Percentiles rank a stretch among this genome's conserved stretches.
Conservation (phyloP, 23 tunicate species). For the Halocynthia aurantium region DNA sequence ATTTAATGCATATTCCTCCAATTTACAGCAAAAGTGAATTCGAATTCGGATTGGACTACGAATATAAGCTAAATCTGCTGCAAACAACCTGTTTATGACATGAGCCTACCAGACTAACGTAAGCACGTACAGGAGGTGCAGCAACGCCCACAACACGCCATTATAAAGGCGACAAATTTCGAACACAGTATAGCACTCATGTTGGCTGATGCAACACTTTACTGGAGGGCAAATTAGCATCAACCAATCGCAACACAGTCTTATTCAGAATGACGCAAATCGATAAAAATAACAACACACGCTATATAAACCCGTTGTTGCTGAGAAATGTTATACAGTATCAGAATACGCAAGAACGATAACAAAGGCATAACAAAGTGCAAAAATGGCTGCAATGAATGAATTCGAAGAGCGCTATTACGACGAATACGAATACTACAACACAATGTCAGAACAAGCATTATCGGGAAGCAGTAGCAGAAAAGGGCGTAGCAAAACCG, state of each 20-base stretch:
- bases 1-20: too few species aligned
- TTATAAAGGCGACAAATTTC: too few species aligned
- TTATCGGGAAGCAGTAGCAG: conserved; percentile 25
- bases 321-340: background rate
- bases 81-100: too few species aligned
- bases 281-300: conserved; percentile 5
- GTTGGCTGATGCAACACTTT: conserved; percentile 10
- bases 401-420: conserved; percentile 47
- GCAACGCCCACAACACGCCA: conserved; percentile 23
- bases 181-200: background rate
- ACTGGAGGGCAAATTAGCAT: conserved; percentile 11
- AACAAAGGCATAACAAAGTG: background rate
- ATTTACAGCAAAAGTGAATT: too few species aligned
- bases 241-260: conserved; percentile 18
- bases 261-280: background rate
- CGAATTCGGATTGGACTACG: too few species aligned
- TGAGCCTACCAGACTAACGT: too few species aligned
- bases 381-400: conserved; percentile 15
- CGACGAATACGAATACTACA: conserved; percentile 65
- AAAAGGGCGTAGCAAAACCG: conserved; percentile 52
- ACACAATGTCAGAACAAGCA: conserved; percentile 15
- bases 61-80: too few species aligned
- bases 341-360: background rate
- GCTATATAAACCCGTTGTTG: conserved; percentile 8
- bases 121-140: background rate